Base-by-base conservation (phyloP, 2,797 vertebrate genomes). In the Oreonectes daqikongensis region DNA sequence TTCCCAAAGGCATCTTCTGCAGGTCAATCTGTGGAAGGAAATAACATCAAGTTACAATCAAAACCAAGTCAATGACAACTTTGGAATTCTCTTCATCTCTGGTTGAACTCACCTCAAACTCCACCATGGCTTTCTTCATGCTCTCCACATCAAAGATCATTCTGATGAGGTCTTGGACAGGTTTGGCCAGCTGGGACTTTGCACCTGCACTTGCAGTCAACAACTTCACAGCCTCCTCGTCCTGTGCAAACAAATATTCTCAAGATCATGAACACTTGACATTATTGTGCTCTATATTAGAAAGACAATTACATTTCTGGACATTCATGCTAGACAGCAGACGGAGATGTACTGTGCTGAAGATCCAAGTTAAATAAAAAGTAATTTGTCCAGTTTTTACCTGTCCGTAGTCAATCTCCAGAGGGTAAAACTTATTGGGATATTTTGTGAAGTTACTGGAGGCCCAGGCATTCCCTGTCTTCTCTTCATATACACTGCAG, bases 51-150 rank as follows among this genome's bases (percentile, higher is more conserved):
- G n/a, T 52, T 42, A 64, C 9, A 24, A 28, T 53, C 28, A 35
- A 3, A 77, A 1, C 6, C 46, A 46, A 42, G 9, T 12, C 3
- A 46, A 1, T 46, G 38, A 42, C 10, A 32, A 32, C 32, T 3
- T 6, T 32, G 32, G 32, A 6, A 32, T 42, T 42, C 40, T 10
- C 35, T 35, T 9, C 2, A 35, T 35, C 9, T 42, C 12, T 14
- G 10, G 44, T 50, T 48, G 20, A 61, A 75, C 83, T 10, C 5
- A 98, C 98, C 95, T 99, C 98, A 83, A 97, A 99, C 86, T 99
- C 98, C 88, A 99, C 98, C 97, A 99, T 96, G 48, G 98, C 97
- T 83, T 99, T 99, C 90, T 98, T 99, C 97, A 99, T 99, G 89
- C 96, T 99, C 79, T 99, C 98, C 77, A 99, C 96, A 63, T 99